Evolutionary conservation across 2,797 vertebrate genomes (phyloP), one percentile per base, ranked within the genome.

Genomic region (Lepidocolaptes lacrymiger): DNA sequence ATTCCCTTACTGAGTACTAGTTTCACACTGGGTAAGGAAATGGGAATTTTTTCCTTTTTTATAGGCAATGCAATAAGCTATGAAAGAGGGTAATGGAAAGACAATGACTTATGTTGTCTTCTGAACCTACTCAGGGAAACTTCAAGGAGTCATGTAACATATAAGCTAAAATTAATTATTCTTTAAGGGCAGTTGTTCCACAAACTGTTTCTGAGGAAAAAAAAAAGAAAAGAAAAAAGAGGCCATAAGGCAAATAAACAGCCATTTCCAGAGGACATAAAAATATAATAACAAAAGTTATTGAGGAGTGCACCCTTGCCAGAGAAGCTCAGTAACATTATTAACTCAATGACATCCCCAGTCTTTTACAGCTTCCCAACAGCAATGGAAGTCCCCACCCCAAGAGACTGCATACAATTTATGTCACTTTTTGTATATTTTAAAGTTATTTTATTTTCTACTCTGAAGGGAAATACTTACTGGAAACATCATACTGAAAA

Each of bases 211-310:
- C 59, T 71, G 61, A 82, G 36, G 36, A 24, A 26, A 37, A 58
- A 36, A 26, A 24, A n/a, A 32, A 32, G 28, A 18, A 28, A 7
- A 20, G 63, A 56, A 23, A 82, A 64, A 62, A 76, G 12, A 37
- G 12, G 37, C 37, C 37, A 12, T 51, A 67, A 66, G 77, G 20
- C 28, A 92, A 82, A 75, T 73, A 91, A 69, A 16, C 13, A 61
- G 9, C 36, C 89, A 80, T 83, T 96, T 93, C 85, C 66, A 79
- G 68, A 84, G 18, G 63, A 80, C 27, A 52, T 82, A 92, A 88
- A 92, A 84, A 73, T 49, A 34, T 56, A 76, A 52, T 52, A 86
- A 69, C 49, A 69, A 41, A 86, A 89, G 32, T 81, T 94, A 95
- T 46, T 78, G 84, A 91, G 84, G 62, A 46, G 30, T 56, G 22